Evolutionary conservation across 1,140 invertebrate species (phyloP).

Genomic region (Aphis gossypii): DNA sequence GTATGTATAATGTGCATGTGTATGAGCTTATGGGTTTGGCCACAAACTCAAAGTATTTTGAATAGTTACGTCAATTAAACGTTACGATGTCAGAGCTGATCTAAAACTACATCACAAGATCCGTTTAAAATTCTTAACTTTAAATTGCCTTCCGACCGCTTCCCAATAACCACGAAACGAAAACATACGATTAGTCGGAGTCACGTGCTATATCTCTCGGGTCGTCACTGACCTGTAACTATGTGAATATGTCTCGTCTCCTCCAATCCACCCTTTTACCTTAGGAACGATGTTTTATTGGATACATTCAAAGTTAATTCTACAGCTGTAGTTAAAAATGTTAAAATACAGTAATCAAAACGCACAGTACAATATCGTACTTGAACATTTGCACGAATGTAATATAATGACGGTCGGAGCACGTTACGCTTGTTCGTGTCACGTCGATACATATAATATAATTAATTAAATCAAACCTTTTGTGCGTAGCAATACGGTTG

Average conservation of each 20-base stretch:
- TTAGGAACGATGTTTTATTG: neutral
- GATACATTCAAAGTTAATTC: neutral
- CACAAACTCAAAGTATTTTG: neutral
- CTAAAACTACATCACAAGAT: slow-evolving; percentile 7
- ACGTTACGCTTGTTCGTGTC: neutral
- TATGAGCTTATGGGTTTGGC: neutral
- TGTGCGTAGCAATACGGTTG: neutral
- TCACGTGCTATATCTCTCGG: neutral
- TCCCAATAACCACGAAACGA: neutral
- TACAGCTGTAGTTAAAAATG: neutral
- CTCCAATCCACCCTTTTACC: too few relatives aligned
- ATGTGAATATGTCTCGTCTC: neutral
- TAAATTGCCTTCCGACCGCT: slow-evolving; percentile 1
- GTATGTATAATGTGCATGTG: neutral
- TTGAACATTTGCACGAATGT: neutral
- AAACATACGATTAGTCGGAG: neutral
- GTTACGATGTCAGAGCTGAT: neutral
- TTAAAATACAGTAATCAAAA: neutral
- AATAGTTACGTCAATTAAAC: neutral
- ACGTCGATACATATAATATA: neutral
- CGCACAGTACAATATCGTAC: neutral
- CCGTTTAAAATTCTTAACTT: neutral
- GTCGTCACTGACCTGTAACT: neutral
- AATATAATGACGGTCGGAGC: neutral
- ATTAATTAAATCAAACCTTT: slow-evolving; percentile 19